phyloP scores from a whole-genome alignment of 1,140 invertebrate species.

The Lordiphosa clarofinis region DNA sequence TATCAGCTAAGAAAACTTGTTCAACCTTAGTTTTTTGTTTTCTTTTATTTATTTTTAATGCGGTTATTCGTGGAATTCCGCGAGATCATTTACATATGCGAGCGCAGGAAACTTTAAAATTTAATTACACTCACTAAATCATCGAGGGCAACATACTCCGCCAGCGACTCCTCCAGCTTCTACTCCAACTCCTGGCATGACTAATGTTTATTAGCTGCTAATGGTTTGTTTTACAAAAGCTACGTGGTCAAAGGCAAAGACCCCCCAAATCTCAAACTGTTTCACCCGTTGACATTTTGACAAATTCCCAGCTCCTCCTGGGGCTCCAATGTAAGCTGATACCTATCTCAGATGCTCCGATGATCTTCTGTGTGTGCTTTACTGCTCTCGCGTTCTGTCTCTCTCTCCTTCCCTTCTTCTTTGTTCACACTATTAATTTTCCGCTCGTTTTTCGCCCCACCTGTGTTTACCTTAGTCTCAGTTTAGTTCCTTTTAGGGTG shows the following conservation, averaged over 20 bases:
- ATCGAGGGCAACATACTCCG: conserved; percentile 39
- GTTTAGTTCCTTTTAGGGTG: conserved; percentile 53
- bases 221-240: conserved; percentile 80
- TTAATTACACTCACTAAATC: conserved; percentile 78
- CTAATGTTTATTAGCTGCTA: conserved; percentile 79
- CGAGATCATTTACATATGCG: conserved; percentile 68
- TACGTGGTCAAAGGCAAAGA: conserved; percentile 45
- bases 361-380: conserved; percentile 11
- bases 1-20: conserved; percentile 54
- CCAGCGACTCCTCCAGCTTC: conserved; percentile 8
- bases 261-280: conserved; percentile 50
- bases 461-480: conserved; percentile 23
- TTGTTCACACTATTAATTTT: conserved; percentile 79
- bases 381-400: not conserved
- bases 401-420: conserved; percentile 23
- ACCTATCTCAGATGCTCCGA: conserved; percentile 66
- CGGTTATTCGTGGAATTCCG: conserved; percentile 68
- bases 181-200: conserved; percentile 61
- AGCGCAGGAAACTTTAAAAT: conserved; percentile 68
- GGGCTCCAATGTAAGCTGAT: conserved; percentile 67
- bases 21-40: conserved; percentile 41
- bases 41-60: conserved; percentile 26
- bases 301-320: conserved; percentile 68
- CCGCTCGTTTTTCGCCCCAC: conserved; percentile 58
- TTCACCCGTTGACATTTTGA: conserved; percentile 79